Evolutionary conservation across 2,888 invertebrate species (phyloP).

Genomic region (Gandaritis pyraliata): DNA sequence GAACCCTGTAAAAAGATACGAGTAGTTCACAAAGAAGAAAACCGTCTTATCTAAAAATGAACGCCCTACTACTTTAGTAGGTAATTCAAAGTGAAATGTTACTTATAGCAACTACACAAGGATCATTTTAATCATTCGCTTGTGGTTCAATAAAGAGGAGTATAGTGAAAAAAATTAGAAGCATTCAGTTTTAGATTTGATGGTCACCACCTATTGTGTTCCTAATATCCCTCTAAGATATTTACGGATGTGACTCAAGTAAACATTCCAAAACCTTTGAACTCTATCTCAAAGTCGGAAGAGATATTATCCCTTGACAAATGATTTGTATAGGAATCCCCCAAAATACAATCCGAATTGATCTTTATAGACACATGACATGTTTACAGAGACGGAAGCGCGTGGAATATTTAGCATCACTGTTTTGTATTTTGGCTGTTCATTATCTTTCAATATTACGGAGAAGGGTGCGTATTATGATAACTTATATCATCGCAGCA

Average conservation of each 20-base stretch:
- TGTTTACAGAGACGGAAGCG: constrained; percentile 23
- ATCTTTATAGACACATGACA: constrained; percentile 20
- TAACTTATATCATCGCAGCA: too few species aligned
- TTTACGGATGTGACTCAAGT: constrained; percentile 17
- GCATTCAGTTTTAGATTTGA: too few species aligned
- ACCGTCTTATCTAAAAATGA: too few species aligned
- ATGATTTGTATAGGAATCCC: constrained; percentile 11
- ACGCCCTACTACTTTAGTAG: too few species aligned
- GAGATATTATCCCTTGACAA: constrained; percentile 10
- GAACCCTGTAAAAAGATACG: too few species aligned
- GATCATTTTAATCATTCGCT: too few species aligned
- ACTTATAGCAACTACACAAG: too few species aligned
- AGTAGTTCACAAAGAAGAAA: too few species aligned
- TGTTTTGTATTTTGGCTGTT: constrained; percentile 6
- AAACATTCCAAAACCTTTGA: constrained; percentile 13
- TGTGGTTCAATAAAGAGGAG: too few species aligned
- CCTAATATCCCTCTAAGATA: constrained; percentile 10
- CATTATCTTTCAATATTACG: constrained; percentile 1
- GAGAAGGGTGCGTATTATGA: background rate
- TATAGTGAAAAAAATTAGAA: too few species aligned
- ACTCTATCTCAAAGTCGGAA: constrained; percentile 11
- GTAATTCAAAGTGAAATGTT: too few species aligned
- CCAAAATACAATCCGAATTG: constrained; percentile 21
- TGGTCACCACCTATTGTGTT: background rate
- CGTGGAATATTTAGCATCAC: constrained; percentile 6